A percentile compares a stretch with the other conserved stretches of the same genome.
These are phyloP conservation scores for Eurypyga helias DNA, from an alignment of 2,113 vertebrate species.

Conservation along the genomic window DNA sequence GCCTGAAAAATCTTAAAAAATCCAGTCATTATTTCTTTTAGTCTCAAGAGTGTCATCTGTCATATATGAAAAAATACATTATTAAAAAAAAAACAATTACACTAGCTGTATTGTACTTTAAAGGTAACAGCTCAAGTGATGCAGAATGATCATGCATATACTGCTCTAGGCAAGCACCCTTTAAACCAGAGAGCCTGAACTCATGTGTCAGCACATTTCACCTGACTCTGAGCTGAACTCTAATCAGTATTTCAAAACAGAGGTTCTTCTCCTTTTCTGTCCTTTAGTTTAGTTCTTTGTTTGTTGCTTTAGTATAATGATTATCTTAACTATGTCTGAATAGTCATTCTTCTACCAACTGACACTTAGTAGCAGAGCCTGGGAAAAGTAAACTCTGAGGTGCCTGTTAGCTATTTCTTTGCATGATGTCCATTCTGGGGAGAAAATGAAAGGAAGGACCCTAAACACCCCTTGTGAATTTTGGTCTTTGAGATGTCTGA, in stretches of 20 bases:
- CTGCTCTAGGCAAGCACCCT: background rate
- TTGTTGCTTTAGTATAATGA: background rate
- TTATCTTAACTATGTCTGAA: background rate
- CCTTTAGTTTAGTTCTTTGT: background rate
- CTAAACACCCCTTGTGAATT: background rate
- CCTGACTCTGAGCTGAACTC: background rate
- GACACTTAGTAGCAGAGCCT: background rate
- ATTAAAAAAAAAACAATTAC: background rate
- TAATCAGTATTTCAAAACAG: background rate
- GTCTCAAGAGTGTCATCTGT: background rate
- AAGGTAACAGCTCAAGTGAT: background rate
- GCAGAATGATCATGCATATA: background rate
- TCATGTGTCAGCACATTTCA: background rate
- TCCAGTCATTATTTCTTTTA: background rate
- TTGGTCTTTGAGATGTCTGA: background rate
- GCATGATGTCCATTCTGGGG: background rate
- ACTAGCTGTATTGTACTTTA: background rate
- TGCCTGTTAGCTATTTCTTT: background rate
- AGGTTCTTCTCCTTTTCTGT: background rate
- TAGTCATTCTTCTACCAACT: background rate
- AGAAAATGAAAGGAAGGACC: background rate
- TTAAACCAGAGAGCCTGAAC: background rate
- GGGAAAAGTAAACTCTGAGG: background rate
- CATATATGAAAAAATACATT: background rate
- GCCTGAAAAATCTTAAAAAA: background rate